Percentiles rank a stretch among this genome's conserved stretches.
These are phyloP conservation scores for Acrobasis repandana DNA, from an alignment of 2,888 invertebrate genomes.

Conservation along the genomic window DNA sequence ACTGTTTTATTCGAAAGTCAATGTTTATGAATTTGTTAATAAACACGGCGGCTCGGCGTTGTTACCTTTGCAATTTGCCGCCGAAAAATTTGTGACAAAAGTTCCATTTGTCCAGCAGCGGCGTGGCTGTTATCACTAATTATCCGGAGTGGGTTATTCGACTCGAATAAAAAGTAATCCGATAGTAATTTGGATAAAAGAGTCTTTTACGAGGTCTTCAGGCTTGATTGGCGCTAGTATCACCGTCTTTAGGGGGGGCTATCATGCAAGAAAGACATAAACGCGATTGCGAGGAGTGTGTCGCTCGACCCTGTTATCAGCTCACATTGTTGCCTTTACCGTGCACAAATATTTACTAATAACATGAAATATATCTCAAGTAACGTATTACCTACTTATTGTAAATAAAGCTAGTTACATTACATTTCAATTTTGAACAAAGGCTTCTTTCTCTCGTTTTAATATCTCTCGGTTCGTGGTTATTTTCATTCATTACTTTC, in stretches of 20 bases:
- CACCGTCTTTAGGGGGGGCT: slow-evolving; percentile 60
- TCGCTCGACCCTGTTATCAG: slow-evolving; percentile 52
- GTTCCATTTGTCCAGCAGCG: slow-evolving; percentile 46
- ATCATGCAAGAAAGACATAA: slow-evolving; percentile 72
- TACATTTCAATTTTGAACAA: no score
- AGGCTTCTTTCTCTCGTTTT: no score
- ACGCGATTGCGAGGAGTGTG: slow-evolving; percentile 57
- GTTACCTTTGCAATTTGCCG: slow-evolving; percentile 65
- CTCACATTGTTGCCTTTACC: slow-evolving; percentile 39
- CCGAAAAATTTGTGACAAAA: slow-evolving; percentile 49
- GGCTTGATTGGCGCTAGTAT: slow-evolving; percentile 60
- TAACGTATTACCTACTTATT: no score
- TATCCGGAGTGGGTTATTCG: slow-evolving; percentile 63
- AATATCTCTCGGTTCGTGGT: no score
- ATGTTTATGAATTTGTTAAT: slow-evolving; percentile 81
- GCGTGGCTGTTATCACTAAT: slow-evolving; percentile 61
- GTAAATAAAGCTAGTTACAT: no score
- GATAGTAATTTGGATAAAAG: slow-evolving; percentile 69
- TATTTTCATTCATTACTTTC: no score
- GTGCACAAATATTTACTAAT: slow-evolving; percentile 32
- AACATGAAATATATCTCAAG: no score
- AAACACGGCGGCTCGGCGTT: slow-evolving; percentile 59
- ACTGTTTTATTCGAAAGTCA: slow-evolving; percentile 72
- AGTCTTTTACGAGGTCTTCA: slow-evolving; percentile 60
- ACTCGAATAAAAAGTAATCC: slow-evolving; percentile 66